Evolutionary conservation across 2,888 invertebrate species (phyloP).

Genomic region (Rotaria magnacalcarata): DNA sequence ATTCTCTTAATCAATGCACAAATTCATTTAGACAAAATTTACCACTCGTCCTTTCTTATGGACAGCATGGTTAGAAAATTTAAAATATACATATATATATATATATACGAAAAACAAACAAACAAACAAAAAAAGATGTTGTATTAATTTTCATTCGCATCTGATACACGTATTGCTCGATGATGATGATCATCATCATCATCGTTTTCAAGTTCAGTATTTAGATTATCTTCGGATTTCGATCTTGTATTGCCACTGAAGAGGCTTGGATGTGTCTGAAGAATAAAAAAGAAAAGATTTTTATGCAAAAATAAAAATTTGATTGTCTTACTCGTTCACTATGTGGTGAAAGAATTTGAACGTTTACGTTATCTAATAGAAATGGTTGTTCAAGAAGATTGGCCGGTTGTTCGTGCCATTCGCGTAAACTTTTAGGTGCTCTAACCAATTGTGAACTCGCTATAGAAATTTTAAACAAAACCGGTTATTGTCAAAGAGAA

Average conservation of each 20-base stretch:
- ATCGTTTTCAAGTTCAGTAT: neutral
- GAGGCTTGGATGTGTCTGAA: neutral
- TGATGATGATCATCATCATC: too few species aligned
- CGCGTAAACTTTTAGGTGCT: neutral
- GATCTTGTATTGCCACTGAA: neutral
- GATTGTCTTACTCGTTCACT: neutral
- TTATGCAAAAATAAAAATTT: too few species aligned
- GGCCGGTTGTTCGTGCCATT: neutral
- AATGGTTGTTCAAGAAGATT: neutral
- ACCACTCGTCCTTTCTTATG: neutral
- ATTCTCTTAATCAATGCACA: neutral
- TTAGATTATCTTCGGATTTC: neutral
- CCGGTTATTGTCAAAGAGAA: too few species aligned
- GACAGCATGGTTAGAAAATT: neutral
- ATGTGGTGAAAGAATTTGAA: conserved; percentile 34
- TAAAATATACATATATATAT: neutral
- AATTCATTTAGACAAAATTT: neutral
- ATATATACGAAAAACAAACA: too few species aligned
- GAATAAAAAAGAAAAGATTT: neutral
- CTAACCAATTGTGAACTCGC: neutral
- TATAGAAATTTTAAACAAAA: neutral
- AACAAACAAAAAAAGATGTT: neutral
- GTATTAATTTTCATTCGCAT: neutral
- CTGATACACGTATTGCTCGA: neutral
- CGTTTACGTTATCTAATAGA: neutral